Percentiles rank a stretch among this genome's conserved stretches.
Evolutionary conservation across 2,888 invertebrate genomes (phyloP).

Genomic region (Lasioglossum calceatum): DNA sequence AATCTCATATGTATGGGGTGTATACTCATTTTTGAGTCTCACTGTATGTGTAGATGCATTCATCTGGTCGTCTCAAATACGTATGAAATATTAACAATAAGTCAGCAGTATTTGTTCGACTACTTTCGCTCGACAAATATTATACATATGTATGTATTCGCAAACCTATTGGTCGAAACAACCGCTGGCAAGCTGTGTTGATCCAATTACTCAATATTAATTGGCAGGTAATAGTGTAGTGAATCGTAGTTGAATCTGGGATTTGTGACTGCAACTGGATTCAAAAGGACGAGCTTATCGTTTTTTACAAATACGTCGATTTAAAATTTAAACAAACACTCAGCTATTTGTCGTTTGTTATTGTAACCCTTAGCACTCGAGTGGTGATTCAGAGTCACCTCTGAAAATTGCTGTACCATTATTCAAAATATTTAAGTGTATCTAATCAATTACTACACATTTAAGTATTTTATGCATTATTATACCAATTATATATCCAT

Average conservation of each 20-base stretch:
- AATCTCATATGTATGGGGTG: too few species aligned
- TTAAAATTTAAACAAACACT: neutral
- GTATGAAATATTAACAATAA: neutral
- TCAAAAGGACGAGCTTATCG: neutral
- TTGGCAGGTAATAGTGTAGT: neutral
- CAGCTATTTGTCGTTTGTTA: too few species aligned
- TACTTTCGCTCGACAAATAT: neutral
- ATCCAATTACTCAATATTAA: conserved; percentile 1
- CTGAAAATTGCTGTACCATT: too few species aligned
- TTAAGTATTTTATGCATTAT: too few species aligned
- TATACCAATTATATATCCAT: too few species aligned
- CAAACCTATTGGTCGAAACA: neutral
- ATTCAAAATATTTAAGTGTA: too few species aligned
- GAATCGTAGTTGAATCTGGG: neutral
- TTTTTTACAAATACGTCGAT: neutral
- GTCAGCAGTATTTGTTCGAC: neutral
- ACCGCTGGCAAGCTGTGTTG: neutral
- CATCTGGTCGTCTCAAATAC: neutral
- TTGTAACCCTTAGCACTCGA: too few species aligned
- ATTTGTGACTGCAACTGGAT: neutral
- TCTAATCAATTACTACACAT: too few species aligned
- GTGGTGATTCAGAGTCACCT: too few species aligned
- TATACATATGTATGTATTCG: neutral
- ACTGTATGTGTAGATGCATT: neutral
- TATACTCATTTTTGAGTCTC: too few species aligned